A percentile compares a stretch with the other conserved stretches of the same genome.
Conservation (phyloP, 2,888 invertebrate species). For the Gnatocerus cornutus region DNA sequence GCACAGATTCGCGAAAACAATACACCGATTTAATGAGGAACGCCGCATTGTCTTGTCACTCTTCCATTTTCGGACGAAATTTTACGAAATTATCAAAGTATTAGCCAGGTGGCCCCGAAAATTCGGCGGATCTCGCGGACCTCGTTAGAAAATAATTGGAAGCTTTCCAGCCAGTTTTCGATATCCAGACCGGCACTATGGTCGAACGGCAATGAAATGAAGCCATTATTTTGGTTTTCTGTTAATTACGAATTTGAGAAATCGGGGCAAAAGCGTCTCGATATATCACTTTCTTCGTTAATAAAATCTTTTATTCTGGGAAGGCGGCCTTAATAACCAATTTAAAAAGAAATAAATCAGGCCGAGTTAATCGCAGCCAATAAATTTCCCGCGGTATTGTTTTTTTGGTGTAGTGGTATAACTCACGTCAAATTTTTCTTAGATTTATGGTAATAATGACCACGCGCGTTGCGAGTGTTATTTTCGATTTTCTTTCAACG, state of each 20-base stretch:
- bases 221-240: constrained; percentile 43
- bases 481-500: constrained; percentile 8
- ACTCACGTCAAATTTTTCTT: constrained; percentile 42
- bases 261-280: constrained; percentile 31
- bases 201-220: constrained; percentile 32
- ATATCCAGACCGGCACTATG: constrained; percentile 28
- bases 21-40: constrained; percentile 35
- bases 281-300: constrained; percentile 44
- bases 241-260: constrained; percentile 48
- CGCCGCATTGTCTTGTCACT: constrained; percentile 1
- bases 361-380: constrained; percentile 27
- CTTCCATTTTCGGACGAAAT: too few relatives aligned
- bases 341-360: constrained; percentile 42
- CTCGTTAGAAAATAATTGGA: too few relatives aligned
- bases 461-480: constrained; percentile 7
- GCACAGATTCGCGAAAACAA: constrained; percentile 47
- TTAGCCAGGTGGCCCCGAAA: too few relatives aligned
- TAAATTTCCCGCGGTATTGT: constrained; percentile 30
- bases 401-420: constrained; percentile 34
- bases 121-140: too few relatives aligned
- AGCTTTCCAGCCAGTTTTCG: too few relatives aligned
- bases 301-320: constrained; percentile 27
- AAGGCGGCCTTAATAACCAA: constrained; percentile 41
- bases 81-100: constrained; percentile 16
- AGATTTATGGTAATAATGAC: constrained; percentile 40